Conservation (phyloP, 2,797 vertebrate genomes). For the Nyctalus aviator region DNA sequence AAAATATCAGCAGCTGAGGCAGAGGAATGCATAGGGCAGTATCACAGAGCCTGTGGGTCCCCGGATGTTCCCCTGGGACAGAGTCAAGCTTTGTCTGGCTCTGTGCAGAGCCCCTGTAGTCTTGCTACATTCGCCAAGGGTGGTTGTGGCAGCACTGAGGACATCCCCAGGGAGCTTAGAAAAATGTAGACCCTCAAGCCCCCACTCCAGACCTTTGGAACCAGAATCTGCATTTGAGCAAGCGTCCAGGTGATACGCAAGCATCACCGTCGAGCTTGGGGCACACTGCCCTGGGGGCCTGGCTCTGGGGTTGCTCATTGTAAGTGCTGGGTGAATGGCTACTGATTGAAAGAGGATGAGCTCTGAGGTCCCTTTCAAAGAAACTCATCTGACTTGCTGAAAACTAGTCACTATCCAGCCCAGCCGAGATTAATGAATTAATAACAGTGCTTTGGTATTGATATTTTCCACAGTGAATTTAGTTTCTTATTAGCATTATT, state of each 20-base stretch:
- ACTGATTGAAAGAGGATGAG: not conserved
- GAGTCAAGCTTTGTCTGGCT: not conserved
- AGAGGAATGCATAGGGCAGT: not conserved
- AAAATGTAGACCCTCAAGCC: not conserved
- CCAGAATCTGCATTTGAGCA: not conserved
- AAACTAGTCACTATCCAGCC: not conserved
- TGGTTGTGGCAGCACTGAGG: not conserved
- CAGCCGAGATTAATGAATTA: conserved; percentile 65
- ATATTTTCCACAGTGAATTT: conserved; percentile 46
- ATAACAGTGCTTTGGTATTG: not conserved
- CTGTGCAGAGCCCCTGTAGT: not conserved
- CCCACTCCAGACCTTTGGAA: not conserved
- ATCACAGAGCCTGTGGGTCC: not conserved
- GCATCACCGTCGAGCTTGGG: too few species aligned
- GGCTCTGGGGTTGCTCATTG: not conserved
- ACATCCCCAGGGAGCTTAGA: not conserved
- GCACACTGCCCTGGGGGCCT: not conserved
- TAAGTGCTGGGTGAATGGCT: not conserved
- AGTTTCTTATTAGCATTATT: conserved; percentile 56
- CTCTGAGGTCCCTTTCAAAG: not conserved
- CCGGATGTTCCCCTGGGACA: not conserved
- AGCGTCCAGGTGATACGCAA: not conserved
- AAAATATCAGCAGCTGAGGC: not conserved
- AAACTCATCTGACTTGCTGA: conserved; percentile 31
- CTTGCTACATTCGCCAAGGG: not conserved